A percentile compares a stretch with the other conserved stretches of the same genome.
These are phyloP conservation scores for Meiosimyza decipiens DNA, from an alignment of 2,888 invertebrate species.

Conservation along the genomic window DNA sequence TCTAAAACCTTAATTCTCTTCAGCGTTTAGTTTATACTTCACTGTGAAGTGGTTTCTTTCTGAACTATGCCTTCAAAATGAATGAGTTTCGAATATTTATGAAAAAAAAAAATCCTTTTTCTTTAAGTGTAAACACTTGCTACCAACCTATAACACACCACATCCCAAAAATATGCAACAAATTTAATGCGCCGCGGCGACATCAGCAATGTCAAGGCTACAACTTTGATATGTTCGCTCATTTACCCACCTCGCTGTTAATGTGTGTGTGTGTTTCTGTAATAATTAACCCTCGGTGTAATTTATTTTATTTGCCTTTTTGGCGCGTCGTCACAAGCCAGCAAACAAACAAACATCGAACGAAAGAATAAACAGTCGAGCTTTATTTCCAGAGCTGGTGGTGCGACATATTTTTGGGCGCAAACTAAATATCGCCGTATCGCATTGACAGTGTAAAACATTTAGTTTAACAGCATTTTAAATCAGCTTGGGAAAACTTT, in stretches of 20 bases:
- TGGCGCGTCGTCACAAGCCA: background rate
- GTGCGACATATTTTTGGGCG: background rate
- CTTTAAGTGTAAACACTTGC: too few species aligned
- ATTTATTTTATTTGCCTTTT: conserved; percentile 11
- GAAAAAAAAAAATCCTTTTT: too few species aligned
- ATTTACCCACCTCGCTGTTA: too few species aligned
- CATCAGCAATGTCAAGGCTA: background rate
- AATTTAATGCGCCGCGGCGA: background rate
- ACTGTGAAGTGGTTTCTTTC: too few species aligned
- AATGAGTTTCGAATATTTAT: too few species aligned
- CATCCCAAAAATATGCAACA: conserved; percentile 21
- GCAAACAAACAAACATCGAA: conserved; percentile 1
- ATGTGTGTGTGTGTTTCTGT: background rate
- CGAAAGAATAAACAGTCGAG: background rate
- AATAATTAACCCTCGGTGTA: conserved; percentile 16
- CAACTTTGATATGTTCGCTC: background rate
- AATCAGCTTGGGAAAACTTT: too few species aligned
- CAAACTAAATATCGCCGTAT: background rate
- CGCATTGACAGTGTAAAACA: background rate
- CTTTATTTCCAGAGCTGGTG: too few species aligned
- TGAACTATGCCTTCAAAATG: too few species aligned
- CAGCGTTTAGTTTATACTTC: too few species aligned
- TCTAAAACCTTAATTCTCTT: too few species aligned
- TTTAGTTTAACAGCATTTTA: background rate
- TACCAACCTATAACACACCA: background rate